Evolutionary conservation across 2,888 invertebrate genomes (phyloP), one percentile per base, ranked within the genome.

Genomic region (Leptothorax acervorum): DNA sequence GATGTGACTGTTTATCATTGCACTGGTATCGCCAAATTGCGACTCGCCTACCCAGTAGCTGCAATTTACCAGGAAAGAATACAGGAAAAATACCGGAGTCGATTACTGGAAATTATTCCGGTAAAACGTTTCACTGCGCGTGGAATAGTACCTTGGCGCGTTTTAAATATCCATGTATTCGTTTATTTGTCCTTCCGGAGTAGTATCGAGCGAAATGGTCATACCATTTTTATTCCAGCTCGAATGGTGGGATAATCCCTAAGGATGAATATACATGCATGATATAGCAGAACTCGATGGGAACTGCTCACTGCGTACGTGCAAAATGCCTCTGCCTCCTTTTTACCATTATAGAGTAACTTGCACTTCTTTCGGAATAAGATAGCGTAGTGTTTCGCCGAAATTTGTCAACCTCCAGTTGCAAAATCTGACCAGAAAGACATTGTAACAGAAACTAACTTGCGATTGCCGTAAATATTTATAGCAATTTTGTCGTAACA

Each of bases 131-230:
- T 62, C 60, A 39, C 48, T 48, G 60, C 18, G 48, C 15, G 48
- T 12, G 48, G 12, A 79, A 79, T 23, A 28, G 60, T 31, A 35
- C 57, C 71, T 71, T 12, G 60, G 31, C 71, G 71, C 71, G 79
- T 71, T 81, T 81, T 81, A 81, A 71, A 81, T 71, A 81, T 81
- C 79, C 79, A 71, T 71, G 39, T 51, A 60, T 81, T 81, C 71
- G 79, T 71, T 81, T 81, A 81, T 81, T 81, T 81, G 79, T 81
- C 79, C 79, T 71, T 28, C 60, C 71, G 79, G 79, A 81, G 71
- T 71, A 81, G 71, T 51, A 71, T 60, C 71, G 71, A 23, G 48
- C 71, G 60, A 51, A 71, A 81, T 71, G 79, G 79, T 71, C 71
- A 81, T 81, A 60, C 65, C 79, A 60, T 71, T 81, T 81, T 81